Percentiles rank a stretch among this genome's conserved stretches.
Evolutionary conservation across 2,797 vertebrate species (phyloP).

Genomic region (Pangasius larnaudii): DNA sequence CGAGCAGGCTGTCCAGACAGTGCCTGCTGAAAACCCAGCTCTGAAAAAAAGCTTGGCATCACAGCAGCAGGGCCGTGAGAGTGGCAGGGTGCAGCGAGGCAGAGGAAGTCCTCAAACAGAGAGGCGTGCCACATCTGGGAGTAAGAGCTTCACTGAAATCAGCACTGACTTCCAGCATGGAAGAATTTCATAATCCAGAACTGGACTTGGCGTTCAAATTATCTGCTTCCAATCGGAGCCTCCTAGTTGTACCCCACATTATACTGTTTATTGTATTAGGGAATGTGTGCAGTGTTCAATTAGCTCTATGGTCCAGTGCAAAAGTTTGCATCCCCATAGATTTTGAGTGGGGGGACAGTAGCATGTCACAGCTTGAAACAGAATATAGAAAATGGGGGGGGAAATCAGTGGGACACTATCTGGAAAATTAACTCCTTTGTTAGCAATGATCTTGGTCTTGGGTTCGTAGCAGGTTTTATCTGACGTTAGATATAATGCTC

Average conservation of each 20-base stretch:
- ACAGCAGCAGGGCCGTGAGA: slow-evolving; percentile 68
- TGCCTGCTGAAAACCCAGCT: slow-evolving; percentile 74
- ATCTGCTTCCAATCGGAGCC: background rate
- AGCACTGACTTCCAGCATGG: no score
- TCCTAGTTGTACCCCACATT: background rate
- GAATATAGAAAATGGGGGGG: background rate
- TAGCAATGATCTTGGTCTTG: background rate
- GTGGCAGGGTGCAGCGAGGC: slow-evolving; percentile 65
- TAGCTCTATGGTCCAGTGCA: no score
- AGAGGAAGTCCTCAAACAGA: slow-evolving; percentile 67
- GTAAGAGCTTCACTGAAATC: slow-evolving; percentile 54
- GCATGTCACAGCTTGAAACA: background rate
- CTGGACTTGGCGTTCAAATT: background rate
- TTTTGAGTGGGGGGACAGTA: background rate
- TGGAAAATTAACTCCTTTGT: background rate
- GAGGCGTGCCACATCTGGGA: slow-evolving; percentile 57
- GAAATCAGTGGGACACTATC: no score
- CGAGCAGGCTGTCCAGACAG: slow-evolving; percentile 94
- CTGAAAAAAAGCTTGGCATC: slow-evolving; percentile 68
- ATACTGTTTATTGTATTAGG: background rate
- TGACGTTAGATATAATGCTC: no score
- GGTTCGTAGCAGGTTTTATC: background rate
- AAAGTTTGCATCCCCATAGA: background rate
- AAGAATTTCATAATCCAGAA: background rate
- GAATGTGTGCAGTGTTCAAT: no score